phyloP scores from a whole-genome alignment of 30 jellyfish, hydroid and myxozoan genomes.

The Hydractinia symbiolongicarpus region DNA sequence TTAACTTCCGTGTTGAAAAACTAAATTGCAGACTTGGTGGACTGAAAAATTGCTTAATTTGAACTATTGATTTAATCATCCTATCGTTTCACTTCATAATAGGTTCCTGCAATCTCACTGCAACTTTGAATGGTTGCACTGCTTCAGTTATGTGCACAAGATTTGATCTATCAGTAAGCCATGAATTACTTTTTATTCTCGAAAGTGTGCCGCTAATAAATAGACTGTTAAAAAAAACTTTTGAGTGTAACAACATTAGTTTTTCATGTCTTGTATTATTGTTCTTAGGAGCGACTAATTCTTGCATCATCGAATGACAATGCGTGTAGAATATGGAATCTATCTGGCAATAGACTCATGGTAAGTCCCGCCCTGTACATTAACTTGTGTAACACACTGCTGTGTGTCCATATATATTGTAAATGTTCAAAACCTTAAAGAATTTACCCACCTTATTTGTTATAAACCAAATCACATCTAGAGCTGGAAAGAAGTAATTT shows the following conservation, averaged over 20 bases:
- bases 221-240: background rate
- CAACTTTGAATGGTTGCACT: slow-evolving; percentile 75
- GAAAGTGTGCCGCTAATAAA: too few relatives aligned
- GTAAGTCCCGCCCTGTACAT: slow-evolving; percentile 8
- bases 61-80: too few relatives aligned
- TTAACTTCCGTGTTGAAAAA: too few relatives aligned
- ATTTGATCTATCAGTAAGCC: slow-evolving; percentile 65
- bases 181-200: background rate
- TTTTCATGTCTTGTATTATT: background rate
- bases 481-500: too few relatives aligned
- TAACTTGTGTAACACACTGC: too few relatives aligned
- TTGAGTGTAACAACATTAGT: background rate
- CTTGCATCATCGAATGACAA: slow-evolving; percentile 90
- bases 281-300: slow-evolving; percentile 64
- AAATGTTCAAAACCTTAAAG: too few relatives aligned
- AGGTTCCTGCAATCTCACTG: slow-evolving; percentile 53
- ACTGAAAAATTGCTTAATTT: too few relatives aligned
- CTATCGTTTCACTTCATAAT: background rate
- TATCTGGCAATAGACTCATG: slow-evolving; percentile 65
- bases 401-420: too few relatives aligned
- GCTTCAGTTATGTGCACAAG: slow-evolving; percentile 82
- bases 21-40: too few relatives aligned
- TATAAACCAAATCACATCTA: too few relatives aligned
- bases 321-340: slow-evolving; percentile 95
- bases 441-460: too few relatives aligned